Evolutionary conservation across 2,888 invertebrate species (phyloP), one percentile per base, ranked within the genome.

Genomic region (Machimus atricapillus): DNA sequence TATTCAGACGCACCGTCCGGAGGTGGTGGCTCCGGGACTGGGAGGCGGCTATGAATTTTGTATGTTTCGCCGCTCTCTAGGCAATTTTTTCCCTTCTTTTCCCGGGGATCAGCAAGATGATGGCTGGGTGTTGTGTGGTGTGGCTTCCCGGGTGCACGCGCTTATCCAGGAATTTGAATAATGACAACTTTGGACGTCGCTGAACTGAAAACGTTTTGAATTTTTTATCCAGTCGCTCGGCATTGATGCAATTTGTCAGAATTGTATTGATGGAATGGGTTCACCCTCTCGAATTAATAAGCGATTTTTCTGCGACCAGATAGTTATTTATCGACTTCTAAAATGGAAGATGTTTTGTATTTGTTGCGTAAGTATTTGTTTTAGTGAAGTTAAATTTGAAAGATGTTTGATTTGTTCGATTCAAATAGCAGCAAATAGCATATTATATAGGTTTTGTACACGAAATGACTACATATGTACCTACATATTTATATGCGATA

Each of bases 1-100:
- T 79, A 79, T 79, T 79, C 79, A 79, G 23, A 34, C 52, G 19
- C 14, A 78, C 40, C 78, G 78, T n/a, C 43, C 23, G 40, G 23
- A 40, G 40, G 78, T 43, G 78, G 43, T 19, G 34, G 37, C 43
- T 66, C 19, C 14, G 16, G 43, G 43, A 16, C 23, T 19, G 9
- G 37, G 78, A 78, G 43, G 23, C 23, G 46, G 40, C 78, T 8
- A 78, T 78, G 78, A 78, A 78, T 78, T 78, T 78, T 23, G 78
- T 43, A 43, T 78, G 78, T 40, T 76, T 76, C 27, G 66, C 66
- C 66, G 2, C 66, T 23, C 19, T 19, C 66, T 66, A 66, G 66
- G 27, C 27, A 66, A 66, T 66, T 66, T 66, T 66, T 66, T 66
- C 12, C 27, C 27, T 66, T 66, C 27, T 66, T 66, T 23, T 27